Evolutionary conservation across 2,113 vertebrate genomes (phyloP).

Genomic region (Formicarius rufipectus): DNA sequence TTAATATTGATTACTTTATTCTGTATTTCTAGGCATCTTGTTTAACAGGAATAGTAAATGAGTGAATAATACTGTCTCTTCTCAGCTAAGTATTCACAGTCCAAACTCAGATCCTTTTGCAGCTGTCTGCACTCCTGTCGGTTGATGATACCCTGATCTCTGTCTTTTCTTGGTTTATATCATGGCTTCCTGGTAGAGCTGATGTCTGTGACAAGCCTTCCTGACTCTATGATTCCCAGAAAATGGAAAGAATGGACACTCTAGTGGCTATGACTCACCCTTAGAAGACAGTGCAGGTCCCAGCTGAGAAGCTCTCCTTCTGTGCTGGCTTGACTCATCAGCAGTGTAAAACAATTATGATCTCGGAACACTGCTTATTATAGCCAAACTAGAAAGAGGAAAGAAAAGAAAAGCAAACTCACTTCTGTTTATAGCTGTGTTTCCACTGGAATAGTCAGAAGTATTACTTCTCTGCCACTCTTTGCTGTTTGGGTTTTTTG

Average conservation of each 20-base stretch:
- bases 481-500: not conserved
- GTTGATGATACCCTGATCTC: not conserved
- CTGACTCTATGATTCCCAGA: slow-evolving; percentile 27
- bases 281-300: not conserved
- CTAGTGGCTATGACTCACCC: not conserved
- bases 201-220: not conserved
- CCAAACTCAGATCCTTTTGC: not conserved
- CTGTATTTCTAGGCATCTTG: not conserved
- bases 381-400: not conserved
- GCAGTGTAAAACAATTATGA: not conserved
- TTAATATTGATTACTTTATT: not conserved
- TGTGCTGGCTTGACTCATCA: not conserved
- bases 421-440: not conserved
- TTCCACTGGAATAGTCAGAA: not conserved
- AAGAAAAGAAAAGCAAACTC: not conserved
- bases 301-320: not conserved
- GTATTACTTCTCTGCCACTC: not conserved
- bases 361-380: not conserved
- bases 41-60: not conserved
- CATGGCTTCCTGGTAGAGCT: not conserved
- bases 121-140: not conserved
- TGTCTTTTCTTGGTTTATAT: not conserved
- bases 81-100: not conserved
- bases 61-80: not conserved
- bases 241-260: not conserved